Evolutionary conservation across 2,113 vertebrate genomes (phyloP).

Genomic region (Lynx canadensis): DNA sequence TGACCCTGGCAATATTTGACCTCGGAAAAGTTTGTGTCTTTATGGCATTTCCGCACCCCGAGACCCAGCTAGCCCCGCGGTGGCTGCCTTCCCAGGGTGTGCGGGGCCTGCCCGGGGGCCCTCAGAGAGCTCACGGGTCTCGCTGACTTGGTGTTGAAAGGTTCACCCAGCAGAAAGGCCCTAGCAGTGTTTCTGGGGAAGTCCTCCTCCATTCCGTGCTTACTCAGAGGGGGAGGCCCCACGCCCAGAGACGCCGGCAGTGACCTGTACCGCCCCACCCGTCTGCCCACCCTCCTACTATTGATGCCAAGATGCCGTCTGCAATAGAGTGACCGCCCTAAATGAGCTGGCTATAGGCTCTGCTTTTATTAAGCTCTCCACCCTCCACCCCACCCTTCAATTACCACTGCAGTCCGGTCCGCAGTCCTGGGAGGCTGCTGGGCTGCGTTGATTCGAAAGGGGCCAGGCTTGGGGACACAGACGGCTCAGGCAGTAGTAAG

Average conservation of each 20-base stretch:
- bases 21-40: slow-evolving; percentile 71
- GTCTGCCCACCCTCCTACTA: not conserved
- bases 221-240: not conserved
- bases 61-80: not conserved
- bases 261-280: not conserved
- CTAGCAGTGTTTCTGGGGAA: slow-evolving; percentile 22
- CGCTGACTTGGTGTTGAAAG: not conserved
- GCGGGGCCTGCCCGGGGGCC: not conserved
- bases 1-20: slow-evolving; percentile 33
- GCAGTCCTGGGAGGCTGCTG: slow-evolving; percentile 8
- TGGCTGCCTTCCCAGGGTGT: slow-evolving; percentile 15
- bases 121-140: not conserved
- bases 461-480: not conserved
- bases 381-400: not conserved
- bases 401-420: not conserved
- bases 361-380: not conserved
- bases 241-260: not conserved
- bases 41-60: not conserved
- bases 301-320: not conserved
- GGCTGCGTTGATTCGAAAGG: not conserved
- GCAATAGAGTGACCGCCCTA: not conserved
- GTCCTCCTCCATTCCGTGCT: not conserved
- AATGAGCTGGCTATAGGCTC: not conserved
- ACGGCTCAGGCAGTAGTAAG: not conserved
- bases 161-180: not conserved